These are phyloP conservation scores for Ypsolopha scabrella DNA, from an alignment of 2,888 invertebrate genomes.

Conservation along the genomic window DNA sequence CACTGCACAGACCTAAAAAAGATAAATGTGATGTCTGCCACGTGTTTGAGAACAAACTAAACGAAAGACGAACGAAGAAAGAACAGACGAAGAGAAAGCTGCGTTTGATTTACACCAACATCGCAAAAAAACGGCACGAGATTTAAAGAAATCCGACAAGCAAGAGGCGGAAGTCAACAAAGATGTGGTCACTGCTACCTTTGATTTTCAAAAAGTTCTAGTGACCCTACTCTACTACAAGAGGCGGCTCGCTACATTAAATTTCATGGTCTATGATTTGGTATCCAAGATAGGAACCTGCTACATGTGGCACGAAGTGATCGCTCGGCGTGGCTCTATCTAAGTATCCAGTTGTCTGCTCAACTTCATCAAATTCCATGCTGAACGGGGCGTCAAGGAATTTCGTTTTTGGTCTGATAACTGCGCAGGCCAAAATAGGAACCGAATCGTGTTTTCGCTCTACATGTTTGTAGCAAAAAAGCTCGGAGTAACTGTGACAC, in stretches of 20 bases:
- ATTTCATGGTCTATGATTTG: constrained; percentile 15
- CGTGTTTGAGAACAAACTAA: constrained; percentile 6
- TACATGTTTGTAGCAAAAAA: constrained; percentile 11
- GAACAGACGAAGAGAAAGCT: too few relatives aligned
- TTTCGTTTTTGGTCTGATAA: constrained; percentile 18
- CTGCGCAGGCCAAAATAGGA: constrained; percentile 15
- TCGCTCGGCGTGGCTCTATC: constrained; percentile 16
- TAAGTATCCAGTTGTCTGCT: constrained; percentile 15
- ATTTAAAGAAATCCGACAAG: background rate
- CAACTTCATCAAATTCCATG: constrained; percentile 9
- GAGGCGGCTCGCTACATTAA: constrained; percentile 12
- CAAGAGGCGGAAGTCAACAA: background rate
- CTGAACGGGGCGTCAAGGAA: constrained; percentile 8
- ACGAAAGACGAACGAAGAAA: too few relatives aligned
- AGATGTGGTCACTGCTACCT: constrained; percentile 7
- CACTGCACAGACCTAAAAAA: constrained; percentile 12
- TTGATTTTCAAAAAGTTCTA: constrained; percentile 15
- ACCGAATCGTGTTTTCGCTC: constrained; percentile 13
- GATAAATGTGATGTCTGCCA: constrained; percentile 10
- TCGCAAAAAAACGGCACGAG: background rate
- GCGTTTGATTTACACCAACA: too few relatives aligned
- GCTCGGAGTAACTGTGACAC: constrained; percentile 12
- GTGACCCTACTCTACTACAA: constrained; percentile 12
- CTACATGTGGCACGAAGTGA: constrained; percentile 17
- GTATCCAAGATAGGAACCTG: constrained; percentile 11